These are phyloP conservation scores for Plebejus argus DNA, from an alignment of 2,888 invertebrate species.

Conservation along the genomic window DNA sequence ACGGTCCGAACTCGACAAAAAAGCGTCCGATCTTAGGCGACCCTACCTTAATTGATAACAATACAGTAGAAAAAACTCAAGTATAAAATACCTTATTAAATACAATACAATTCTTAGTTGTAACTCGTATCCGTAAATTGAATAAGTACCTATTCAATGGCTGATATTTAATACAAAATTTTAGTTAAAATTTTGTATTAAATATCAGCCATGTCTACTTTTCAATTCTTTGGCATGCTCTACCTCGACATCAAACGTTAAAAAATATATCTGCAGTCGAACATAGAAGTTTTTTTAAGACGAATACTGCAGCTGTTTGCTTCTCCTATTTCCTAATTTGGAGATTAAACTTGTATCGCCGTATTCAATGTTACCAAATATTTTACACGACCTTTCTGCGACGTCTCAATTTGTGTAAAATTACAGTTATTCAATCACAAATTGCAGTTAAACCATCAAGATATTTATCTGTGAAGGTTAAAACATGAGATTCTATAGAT, in stretches of 20 bases:
- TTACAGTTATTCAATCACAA: conserved; percentile 13
- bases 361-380: conserved; percentile 5
- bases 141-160: neutral
- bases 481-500: neutral
- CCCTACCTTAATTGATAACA: too few relatives aligned
- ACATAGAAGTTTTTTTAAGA: neutral
- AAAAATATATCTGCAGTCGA: too few relatives aligned
- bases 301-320: neutral
- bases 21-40: too few relatives aligned
- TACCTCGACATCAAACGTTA: too few relatives aligned
- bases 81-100: too few relatives aligned
- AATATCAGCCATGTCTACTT: neutral
- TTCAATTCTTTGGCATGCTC: too few relatives aligned
- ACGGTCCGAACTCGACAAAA: too few relatives aligned
- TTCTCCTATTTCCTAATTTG: neutral
- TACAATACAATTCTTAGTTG: too few relatives aligned
- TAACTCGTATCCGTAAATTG: too few relatives aligned
- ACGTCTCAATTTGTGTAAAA: conserved; percentile 4
- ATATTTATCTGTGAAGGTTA: conserved; percentile 4
- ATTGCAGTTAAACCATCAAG: conserved; percentile 16
- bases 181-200: too few relatives aligned
- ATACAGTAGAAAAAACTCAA: neutral
- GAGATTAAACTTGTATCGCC: neutral
- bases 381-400: neutral
- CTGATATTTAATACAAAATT: neutral